Evolutionary conservation across 2,113 vertebrate species (phyloP), one percentile per base, ranked within the genome.

Genomic region (Nannospalax galili): DNA sequence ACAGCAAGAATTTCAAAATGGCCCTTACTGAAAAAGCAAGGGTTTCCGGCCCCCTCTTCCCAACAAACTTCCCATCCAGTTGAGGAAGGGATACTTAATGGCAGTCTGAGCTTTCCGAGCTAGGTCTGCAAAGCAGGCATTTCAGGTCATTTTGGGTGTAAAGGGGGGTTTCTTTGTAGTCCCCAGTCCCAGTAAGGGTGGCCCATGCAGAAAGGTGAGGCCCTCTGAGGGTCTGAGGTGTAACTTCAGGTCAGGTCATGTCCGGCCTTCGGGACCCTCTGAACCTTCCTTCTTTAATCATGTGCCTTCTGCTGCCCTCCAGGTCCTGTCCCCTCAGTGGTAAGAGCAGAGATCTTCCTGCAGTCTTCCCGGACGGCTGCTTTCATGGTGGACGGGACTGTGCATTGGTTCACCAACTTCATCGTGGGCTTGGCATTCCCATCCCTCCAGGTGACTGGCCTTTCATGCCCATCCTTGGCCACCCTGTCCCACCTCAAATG

Each of bases 291-390:
- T 77, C 52, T 22, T 24, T 2, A 2, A 3, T 0, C 81, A 60
- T 60, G 37, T 24, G 48, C 52, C n/a, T 17, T 42, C 37, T 26
- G 30, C 60, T 32, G 56, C 35, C 45, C 94, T 52, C 95, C 40
- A 99, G 99, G 99, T 97, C 98, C 99, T 0, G 98, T 99, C 67
- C 99, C 99, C 14, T 98, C 97, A 0, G 98, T 99, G 97, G 98
- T 99, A 96, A 99, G 99, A 93, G 99, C 99, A 0, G 99, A 99
- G 98, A 99, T 99, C 98, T 99, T 99, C 98, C 98, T 99, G 90
- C 99, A 99, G 98, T 98, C 99, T 0, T 99, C 99, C 37, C 97
- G 99, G 40, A 99, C 99, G 0, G 99, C 99, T 0, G 99, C 99
- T 0, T 99, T 99, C 98, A 98, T 99, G 98, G 99, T 99, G 70